A percentile compares a stretch with the other conserved stretches of the same genome.
These are phyloP conservation scores for Caenorhabditis tropicalis DNA, from an alignment of 1,140 invertebrate species.

Conservation along the genomic window DNA sequence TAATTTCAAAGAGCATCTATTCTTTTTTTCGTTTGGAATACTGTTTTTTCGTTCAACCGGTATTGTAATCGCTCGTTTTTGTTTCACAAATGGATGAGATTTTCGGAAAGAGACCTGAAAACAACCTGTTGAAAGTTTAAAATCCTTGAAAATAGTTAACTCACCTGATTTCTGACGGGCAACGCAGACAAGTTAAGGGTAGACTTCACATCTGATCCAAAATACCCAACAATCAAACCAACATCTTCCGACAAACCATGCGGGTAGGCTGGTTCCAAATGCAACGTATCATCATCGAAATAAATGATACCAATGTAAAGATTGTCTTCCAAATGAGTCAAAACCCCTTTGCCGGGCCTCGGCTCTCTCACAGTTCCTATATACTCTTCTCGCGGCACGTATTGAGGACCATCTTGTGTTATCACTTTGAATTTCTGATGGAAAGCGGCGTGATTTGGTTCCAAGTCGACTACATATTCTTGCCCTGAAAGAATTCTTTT, in stretches of 20 bases:
- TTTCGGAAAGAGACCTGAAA: not conserved
- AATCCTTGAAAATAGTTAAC: too few relatives aligned
- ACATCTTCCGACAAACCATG: not conserved
- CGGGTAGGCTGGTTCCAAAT: conserved; percentile 28
- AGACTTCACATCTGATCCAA: not conserved
- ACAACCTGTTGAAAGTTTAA: not conserved
- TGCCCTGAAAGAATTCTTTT: not conserved
- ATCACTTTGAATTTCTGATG: conserved; percentile 8
- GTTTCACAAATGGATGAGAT: not conserved
- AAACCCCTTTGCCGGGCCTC: not conserved
- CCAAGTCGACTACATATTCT: not conserved
- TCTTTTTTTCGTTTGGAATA: conserved; percentile 35
- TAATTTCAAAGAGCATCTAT: conserved; percentile 52
- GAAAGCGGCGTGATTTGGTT: not conserved
- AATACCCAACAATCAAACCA: conserved; percentile 6
- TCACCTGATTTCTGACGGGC: not conserved
- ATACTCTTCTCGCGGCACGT: not conserved
- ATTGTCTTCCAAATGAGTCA: not conserved
- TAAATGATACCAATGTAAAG: not conserved
- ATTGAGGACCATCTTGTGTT: conserved; percentile 13
- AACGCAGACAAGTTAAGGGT: not conserved
- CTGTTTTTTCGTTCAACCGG: not conserved
- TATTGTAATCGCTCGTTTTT: not conserved
- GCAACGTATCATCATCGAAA: not conserved
- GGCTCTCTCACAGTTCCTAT: conserved; percentile 10